A percentile compares a stretch with the other conserved stretches of the same genome.
phyloP scores from a whole-genome alignment of 1,140 invertebrate species.

The Nasonia vitripennis region DNA sequence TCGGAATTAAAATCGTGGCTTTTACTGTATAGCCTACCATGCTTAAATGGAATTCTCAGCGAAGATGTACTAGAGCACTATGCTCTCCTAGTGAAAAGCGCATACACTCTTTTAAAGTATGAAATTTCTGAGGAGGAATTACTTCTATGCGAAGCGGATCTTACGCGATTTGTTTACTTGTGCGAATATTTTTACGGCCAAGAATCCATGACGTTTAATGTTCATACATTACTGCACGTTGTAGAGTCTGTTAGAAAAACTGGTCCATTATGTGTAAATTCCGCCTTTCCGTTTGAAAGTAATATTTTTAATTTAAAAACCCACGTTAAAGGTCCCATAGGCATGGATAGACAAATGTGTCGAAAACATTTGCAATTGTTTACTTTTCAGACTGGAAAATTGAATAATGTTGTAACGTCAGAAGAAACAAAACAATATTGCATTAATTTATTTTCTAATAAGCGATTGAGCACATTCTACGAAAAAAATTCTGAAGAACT shows the following conservation, averaged over 20 bases:
- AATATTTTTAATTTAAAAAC: slow-evolving; percentile 47
- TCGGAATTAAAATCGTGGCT: slow-evolving; percentile 33
- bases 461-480: not conserved
- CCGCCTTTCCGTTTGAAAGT: slow-evolving; percentile 38
- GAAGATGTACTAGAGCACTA: slow-evolving; percentile 34
- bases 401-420: not conserved
- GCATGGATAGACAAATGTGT: slow-evolving; percentile 44
- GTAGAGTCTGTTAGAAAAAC: too few relatives aligned
- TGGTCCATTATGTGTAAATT: not conserved
- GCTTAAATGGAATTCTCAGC: slow-evolving; percentile 14
- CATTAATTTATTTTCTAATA: slow-evolving; percentile 16
- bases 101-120: slow-evolving; percentile 27
- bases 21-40: not conserved
- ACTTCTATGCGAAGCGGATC: slow-evolving; percentile 32
- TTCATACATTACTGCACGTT: slow-evolving; percentile 46
- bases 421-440: slow-evolving; percentile 15
- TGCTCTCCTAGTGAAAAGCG: slow-evolving; percentile 19
- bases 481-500: not conserved
- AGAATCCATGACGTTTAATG: slow-evolving; percentile 43
- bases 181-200: slow-evolving; percentile 38
- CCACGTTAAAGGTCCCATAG: slow-evolving; percentile 36
- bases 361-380: slow-evolving; percentile 33
- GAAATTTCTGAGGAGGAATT: slow-evolving; percentile 41
- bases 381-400: not conserved
- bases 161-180: slow-evolving; percentile 35